phyloP scores from a whole-genome alignment of 2,888 invertebrate genomes.

The Amblyjoppa proteus region DNA sequence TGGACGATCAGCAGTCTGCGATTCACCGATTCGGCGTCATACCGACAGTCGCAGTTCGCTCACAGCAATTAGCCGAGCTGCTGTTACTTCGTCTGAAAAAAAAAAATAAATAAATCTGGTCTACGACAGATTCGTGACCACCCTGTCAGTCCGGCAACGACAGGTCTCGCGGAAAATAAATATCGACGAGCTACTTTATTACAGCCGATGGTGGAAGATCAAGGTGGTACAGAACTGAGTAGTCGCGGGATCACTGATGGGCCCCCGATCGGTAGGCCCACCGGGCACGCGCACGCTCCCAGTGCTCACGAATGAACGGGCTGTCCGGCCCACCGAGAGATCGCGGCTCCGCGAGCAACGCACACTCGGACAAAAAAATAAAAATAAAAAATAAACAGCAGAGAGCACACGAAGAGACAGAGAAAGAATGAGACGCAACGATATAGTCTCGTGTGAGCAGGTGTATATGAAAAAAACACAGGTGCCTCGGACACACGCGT shows the following conservation, averaged over 20 bases:
- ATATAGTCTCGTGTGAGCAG: slow-evolving; percentile 73
- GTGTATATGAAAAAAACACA: slow-evolving; percentile 79
- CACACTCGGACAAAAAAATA: slow-evolving; percentile 37
- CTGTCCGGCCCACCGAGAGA: slow-evolving; percentile 45
- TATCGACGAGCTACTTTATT: neutral
- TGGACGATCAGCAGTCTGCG: neutral
- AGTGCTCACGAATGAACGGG: slow-evolving; percentile 52
- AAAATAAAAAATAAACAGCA: slow-evolving; percentile 30
- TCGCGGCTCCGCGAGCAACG: slow-evolving; percentile 55
- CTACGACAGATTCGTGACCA: neutral
- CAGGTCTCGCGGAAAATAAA: neutral
- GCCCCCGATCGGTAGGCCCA: slow-evolving; percentile 57
- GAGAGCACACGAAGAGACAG: slow-evolving; percentile 3
- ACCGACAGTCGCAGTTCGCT: neutral
- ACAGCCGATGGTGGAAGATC: slow-evolving; percentile 32
- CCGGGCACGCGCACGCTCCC: slow-evolving; percentile 67
- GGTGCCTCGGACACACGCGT: slow-evolving; percentile 72
- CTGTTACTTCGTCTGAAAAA: too few relatives aligned
- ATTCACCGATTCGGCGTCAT: neutral
- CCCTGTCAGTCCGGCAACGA: neutral
- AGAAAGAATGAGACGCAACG: slow-evolving; percentile 53
- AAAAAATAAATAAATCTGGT: neutral
- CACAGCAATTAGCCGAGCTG: neutral
- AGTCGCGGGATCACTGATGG: slow-evolving; percentile 40
- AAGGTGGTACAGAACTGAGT: slow-evolving; percentile 30